Conservation (phyloP, 1,140 invertebrate genomes). For the Reticulitermes speratus region DNA sequence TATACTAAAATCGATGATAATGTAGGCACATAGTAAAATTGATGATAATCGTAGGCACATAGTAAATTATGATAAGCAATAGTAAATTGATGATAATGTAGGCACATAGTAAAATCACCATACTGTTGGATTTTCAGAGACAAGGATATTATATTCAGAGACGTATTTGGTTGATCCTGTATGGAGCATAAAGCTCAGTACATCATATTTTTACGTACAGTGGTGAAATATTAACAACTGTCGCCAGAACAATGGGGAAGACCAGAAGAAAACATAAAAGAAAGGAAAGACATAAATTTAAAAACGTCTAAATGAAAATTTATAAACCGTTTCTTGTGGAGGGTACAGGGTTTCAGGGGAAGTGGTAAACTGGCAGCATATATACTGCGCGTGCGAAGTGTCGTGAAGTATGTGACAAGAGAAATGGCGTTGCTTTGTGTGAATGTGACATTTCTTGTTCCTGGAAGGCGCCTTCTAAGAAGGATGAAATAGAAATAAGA, state of each 20-base stretch:
- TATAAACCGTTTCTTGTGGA: slow-evolving; percentile 1
- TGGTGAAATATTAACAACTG: not conserved
- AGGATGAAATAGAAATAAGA: too few relatives aligned
- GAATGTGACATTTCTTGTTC: too few relatives aligned
- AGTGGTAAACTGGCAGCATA: not conserved
- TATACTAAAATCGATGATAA: too few relatives aligned
- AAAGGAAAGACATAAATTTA: not conserved
- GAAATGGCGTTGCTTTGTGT: not conserved
- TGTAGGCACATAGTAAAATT: too few relatives aligned
- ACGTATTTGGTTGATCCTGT: not conserved
- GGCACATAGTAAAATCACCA: too few relatives aligned
- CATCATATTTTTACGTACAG: not conserved
- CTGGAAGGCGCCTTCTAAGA: too few relatives aligned
- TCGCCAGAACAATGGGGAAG: not conserved
- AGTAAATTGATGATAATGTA: too few relatives aligned
- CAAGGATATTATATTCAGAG: not conserved
- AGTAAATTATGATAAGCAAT: too few relatives aligned
- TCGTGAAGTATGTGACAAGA: not conserved
- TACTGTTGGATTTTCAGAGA: too few relatives aligned
- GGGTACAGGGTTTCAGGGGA: not conserved
- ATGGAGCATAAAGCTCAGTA: not conserved
- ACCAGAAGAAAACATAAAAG: not conserved
- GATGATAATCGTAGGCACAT: too few relatives aligned
- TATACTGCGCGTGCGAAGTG: not conserved
- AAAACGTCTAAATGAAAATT: not conserved